Evolutionary conservation across 2,113 vertebrate species (phyloP).

Genomic region (Burhinus oedicnemus): DNA sequence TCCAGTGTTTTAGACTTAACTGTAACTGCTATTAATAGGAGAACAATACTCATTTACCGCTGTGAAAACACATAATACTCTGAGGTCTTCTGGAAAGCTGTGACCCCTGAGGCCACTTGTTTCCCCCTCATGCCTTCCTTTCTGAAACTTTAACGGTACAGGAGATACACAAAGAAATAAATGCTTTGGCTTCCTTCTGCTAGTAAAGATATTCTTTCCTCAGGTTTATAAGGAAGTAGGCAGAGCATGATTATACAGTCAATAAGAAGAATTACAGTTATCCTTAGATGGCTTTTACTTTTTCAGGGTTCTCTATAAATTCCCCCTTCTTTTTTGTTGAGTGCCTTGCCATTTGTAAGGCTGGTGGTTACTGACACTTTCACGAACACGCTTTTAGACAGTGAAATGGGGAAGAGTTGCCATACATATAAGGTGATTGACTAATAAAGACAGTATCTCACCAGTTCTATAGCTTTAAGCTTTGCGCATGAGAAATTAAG

Average conservation of each 20-base stretch:
- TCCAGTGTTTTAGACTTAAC: not conserved
- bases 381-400: not conserved
- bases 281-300: not conserved
- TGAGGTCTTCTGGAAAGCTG: not conserved
- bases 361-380: not conserved
- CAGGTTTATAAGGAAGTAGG: not conserved
- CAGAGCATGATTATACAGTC: not conserved
- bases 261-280: not conserved
- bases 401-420: not conserved
- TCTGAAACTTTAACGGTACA: not conserved
- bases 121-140: not conserved
- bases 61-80: not conserved
- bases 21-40: not conserved
- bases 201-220: not conserved
- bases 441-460: not conserved
- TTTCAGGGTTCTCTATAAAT: not conserved
- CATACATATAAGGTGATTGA: not conserved
- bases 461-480: not conserved
- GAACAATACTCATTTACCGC: not conserved
- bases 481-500: not conserved
- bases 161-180: not conserved
- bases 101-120: not conserved
- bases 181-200: not conserved
- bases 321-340: not conserved
- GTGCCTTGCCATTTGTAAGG: not conserved